Evolutionary conservation across 2,113 vertebrate genomes (phyloP).

Genomic region (Periophthalmus modestus): DNA sequence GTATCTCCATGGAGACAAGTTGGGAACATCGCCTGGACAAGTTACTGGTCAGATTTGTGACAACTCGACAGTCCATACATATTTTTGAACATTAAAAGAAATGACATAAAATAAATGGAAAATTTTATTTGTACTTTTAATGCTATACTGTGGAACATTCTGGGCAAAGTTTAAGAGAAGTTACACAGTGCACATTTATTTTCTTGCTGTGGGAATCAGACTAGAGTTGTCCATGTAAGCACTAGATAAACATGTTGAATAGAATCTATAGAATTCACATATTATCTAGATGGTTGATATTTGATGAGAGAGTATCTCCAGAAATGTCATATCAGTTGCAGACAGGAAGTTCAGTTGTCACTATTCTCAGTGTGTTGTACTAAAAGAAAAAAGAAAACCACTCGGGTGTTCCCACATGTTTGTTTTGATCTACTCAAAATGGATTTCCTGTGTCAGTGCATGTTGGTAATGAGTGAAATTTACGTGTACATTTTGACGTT

Average conservation of each 20-base stretch:
- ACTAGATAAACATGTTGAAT: too few species aligned
- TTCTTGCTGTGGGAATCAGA: neutral
- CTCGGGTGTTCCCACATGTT: constrained; percentile 14
- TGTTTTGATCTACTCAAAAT: neutral
- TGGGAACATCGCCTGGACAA: too few species aligned
- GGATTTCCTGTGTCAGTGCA: constrained; percentile 36
- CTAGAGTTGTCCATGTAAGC: too few species aligned
- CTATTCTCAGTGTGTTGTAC: constrained; percentile 9
- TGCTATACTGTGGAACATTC: too few species aligned
- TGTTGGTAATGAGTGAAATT: constrained; percentile 14
- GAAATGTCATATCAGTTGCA: neutral
- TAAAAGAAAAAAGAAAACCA: constrained; percentile 31
- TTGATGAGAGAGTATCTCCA: neutral
- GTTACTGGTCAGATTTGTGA: too few species aligned
- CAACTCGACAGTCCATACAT: too few species aligned
- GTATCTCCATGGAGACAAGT: neutral
- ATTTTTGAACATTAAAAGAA: too few species aligned
- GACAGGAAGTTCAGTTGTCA: neutral
- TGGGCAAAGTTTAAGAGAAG: neutral
- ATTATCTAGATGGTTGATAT: neutral
- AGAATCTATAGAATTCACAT: too few species aligned
- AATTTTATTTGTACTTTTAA: too few species aligned
- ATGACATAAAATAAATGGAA: too few species aligned
- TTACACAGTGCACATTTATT: neutral
- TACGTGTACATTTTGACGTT: neutral